Base-by-base conservation (phyloP, 2,797 vertebrate species). In the Anas bernieri region DNA sequence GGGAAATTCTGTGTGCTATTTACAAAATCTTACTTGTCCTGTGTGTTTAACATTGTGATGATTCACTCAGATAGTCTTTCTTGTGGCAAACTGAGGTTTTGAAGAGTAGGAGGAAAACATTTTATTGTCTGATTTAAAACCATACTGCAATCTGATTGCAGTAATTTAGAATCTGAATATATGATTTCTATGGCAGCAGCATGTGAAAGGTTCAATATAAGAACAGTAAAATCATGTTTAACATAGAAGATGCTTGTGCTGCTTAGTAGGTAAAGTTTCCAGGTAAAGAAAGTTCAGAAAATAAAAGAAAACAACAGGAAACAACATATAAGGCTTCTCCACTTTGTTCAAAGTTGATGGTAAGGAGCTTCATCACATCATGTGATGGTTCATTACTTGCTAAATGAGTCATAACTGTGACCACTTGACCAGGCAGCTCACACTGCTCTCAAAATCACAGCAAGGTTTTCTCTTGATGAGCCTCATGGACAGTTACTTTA, bases 381-480 rank as follows among this genome's bases (percentile, higher is more conserved):
- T 70, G 12, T 74, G 68, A 92, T 45, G 89, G 61, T 62, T 83
- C 83, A 78, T 88, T 93, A 69, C 69, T 54, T 73, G 26, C 41
- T 86, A 88, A 91, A 93, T 75, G 66, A 90, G 14, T 76, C 85
- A 66, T 62, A 78, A 78, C 54, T 55, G 39, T 66, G 21, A n/a
- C 48, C 37, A 55, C 76, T 88, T 56, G 22, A 58, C 63, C 52
- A 85, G 63, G 28, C 67, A 93, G 12, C n/a, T 93, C 73, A 66
- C 23, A 31, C 20, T 35, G 28, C 48, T 90, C 66, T 91, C 59
- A 87, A 90, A 94, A 94, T 88, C 90, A 69, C 41, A 76, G 83
- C 41, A 88, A 92, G 37, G 17, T 78, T 94, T 91, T 86, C 50
- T 81, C 46, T 31, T 90, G 72, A 85, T 91, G 85, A 92, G 37